Evolutionary conservation across 1,140 invertebrate species (phyloP).

Genomic region (Hycleus phaleratus): DNA sequence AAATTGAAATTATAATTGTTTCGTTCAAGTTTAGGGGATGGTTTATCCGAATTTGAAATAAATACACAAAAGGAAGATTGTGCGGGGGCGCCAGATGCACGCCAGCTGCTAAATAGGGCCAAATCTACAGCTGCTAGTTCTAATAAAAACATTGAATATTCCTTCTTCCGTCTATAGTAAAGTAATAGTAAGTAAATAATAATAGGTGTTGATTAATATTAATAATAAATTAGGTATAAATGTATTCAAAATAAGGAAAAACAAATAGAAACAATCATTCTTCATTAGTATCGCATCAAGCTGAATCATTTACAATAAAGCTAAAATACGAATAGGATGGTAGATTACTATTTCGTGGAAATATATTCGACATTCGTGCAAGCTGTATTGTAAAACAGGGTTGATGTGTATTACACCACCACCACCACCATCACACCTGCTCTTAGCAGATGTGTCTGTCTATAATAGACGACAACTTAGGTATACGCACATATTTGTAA

Average conservation of each 20-base stretch:
- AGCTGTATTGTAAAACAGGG: background rate
- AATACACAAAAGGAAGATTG: constrained; percentile 5
- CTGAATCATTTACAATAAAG: no score
- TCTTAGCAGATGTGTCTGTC: constrained; percentile 10
- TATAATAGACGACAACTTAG: background rate
- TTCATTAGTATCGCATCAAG: no score
- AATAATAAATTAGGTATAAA: background rate
- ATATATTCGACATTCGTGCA: no score
- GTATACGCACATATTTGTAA: no score
- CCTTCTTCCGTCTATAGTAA: no score
- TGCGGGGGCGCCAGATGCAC: constrained; percentile 16
- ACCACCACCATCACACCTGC: constrained; percentile 10
- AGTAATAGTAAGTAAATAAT: no score
- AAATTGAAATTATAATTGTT: background rate
- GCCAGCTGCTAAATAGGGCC: constrained; percentile 13
- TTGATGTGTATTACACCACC: background rate
- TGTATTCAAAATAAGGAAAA: background rate
- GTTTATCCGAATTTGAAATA: constrained; percentile 6
- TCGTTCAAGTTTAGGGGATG: background rate
- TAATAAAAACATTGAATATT: background rate
- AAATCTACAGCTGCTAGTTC: constrained; percentile 8
- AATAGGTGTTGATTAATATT: background rate
- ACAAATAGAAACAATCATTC: no score
- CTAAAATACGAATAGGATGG: no score
- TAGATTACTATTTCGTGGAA: no score